A percentile compares a stretch with the other conserved stretches of the same genome.
Conservation (phyloP, 2,888 invertebrate genomes). For the Limnephilus rhombicus region DNA sequence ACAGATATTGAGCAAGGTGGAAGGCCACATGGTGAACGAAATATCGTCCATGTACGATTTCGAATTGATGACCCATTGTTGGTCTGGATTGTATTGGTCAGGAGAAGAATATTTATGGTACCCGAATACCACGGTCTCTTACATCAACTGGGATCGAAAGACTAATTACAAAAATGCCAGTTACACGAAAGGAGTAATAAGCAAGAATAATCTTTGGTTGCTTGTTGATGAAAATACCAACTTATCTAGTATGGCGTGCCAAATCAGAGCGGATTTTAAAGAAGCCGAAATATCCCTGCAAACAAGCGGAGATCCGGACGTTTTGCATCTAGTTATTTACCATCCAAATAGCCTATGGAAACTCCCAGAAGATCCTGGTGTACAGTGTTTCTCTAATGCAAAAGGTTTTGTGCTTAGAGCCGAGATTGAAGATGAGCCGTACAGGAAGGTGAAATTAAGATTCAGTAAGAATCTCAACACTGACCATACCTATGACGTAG, state of each 20-base stretch:
- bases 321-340: conserved; percentile 77
- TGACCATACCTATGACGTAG: conserved; percentile 57
- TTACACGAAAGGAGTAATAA: conserved; percentile 57
- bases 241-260: conserved; percentile 74
- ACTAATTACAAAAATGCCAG: conserved; percentile 48
- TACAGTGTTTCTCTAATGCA: conserved; percentile 81
- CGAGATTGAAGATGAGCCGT: conserved; percentile 72
- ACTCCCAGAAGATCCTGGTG: conserved; percentile 73
- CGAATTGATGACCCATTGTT: conserved; percentile 57
- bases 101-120: conserved; percentile 69
- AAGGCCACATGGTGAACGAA: conserved; percentile 60
- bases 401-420: conserved; percentile 75
- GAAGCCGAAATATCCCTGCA: conserved; percentile 69
- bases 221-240: conserved; percentile 67
- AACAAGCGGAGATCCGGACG: conserved; percentile 66
- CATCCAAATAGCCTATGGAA: conserved; percentile 78
- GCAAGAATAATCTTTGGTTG: conserved; percentile 57
- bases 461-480: conserved; percentile 50
- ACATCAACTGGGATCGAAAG: conserved; percentile 60
- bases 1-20: conserved; percentile 58
- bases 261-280: conserved; percentile 70
- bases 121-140: conserved; percentile 69
- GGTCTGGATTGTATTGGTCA: conserved; percentile 70
- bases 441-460: conserved; percentile 61
- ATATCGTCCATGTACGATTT: conserved; percentile 47